A percentile compares a stretch with the other conserved stretches of the same genome.
Evolutionary conservation across 2,888 invertebrate genomes (phyloP).

Genomic region (Zygaena filipendulae): DNA sequence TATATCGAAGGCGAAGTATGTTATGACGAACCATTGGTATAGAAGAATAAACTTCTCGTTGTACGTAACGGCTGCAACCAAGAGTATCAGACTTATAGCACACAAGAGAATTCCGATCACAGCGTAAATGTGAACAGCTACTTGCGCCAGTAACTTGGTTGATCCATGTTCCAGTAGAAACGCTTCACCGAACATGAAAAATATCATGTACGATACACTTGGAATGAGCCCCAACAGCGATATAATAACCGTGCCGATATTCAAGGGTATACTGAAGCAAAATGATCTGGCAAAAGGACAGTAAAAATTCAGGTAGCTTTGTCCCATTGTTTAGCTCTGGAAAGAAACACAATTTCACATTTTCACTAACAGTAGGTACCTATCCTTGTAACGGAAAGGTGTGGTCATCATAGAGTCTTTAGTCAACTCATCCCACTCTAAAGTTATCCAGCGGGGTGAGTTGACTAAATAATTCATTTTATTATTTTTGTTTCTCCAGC

Average conservation of each 20-base stretch:
- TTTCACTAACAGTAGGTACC: too few relatives aligned
- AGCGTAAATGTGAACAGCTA: slow-evolving; percentile 25
- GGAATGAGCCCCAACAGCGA: slow-evolving; percentile 25
- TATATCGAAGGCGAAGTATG: slow-evolving; percentile 26
- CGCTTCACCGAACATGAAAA: slow-evolving; percentile 17
- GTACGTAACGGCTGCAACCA: slow-evolving; percentile 27
- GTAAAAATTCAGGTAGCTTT: slow-evolving; percentile 18
- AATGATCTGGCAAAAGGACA: slow-evolving; percentile 24
- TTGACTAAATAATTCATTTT: too few relatives aligned
- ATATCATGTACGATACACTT: slow-evolving; percentile 22
- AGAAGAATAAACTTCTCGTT: slow-evolving; percentile 31
- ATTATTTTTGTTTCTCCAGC: too few relatives aligned
- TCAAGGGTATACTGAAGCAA: slow-evolving; percentile 28
- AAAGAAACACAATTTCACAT: too few relatives aligned
- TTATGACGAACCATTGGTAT: slow-evolving; percentile 30
- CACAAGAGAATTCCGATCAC: slow-evolving; percentile 27
- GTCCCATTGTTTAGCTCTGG: slow-evolving; percentile 8
- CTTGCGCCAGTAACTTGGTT: slow-evolving; percentile 9
- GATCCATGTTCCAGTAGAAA: slow-evolving; percentile 21
- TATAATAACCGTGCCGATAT: slow-evolving; percentile 29
- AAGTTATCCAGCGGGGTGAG: too few relatives aligned
- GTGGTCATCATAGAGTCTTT: too few relatives aligned
- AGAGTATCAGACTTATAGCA: slow-evolving; percentile 23
- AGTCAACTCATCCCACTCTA: too few relatives aligned
- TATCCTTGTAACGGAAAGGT: too few relatives aligned